Percentiles rank a stretch among this genome's conserved stretches.
These are phyloP conservation scores for Heliconius hortense DNA, from an alignment of 2,888 invertebrate genomes.

Conservation along the genomic window DNA sequence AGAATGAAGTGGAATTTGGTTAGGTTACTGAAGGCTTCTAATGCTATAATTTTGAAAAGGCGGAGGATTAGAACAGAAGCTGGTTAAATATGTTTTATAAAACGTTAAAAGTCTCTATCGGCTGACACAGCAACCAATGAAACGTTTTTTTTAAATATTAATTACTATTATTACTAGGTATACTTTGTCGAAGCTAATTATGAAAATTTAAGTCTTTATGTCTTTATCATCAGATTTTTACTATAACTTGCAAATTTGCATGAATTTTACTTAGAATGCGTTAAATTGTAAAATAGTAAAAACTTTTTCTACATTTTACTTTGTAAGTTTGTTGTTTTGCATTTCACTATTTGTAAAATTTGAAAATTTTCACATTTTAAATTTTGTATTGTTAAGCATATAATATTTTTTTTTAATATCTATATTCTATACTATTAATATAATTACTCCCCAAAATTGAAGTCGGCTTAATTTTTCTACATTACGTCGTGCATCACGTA, in stretches of 20 bases:
- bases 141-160: background rate
- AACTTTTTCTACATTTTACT: background rate
- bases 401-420: no score
- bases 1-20: background rate
- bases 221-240: background rate
- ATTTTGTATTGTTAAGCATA: no score
- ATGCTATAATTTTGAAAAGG: no score
- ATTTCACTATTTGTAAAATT: background rate
- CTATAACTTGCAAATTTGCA: background rate
- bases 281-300: no score
- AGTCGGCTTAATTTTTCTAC: background rate
- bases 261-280: no score
- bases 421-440: background rate
- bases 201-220: background rate
- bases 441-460: background rate
- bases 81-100: background rate
- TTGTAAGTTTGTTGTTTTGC: background rate
- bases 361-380: no score
- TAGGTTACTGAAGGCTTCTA: background rate
- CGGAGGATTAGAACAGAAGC: background rate
- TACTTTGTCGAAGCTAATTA: background rate
- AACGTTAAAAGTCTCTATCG: background rate
- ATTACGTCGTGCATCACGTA: constrained; percentile 29
- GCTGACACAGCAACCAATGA: no score
- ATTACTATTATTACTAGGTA: background rate